Evolutionary conservation across 2,797 vertebrate genomes (phyloP), one percentile per base, ranked within the genome.

Genomic region (Nannoperca obscura): DNA sequence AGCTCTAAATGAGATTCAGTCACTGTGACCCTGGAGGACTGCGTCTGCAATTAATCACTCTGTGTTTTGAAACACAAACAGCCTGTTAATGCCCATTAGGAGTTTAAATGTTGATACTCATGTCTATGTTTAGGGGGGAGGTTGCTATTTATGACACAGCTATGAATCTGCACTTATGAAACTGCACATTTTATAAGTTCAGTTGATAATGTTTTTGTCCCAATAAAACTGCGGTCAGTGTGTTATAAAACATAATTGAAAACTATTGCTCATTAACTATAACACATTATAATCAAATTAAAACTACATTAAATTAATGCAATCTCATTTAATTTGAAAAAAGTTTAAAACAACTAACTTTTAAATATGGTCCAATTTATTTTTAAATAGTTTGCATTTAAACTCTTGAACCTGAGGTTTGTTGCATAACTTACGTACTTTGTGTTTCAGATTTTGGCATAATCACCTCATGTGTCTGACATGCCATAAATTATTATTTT

Each of bases 21-120:
- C 84, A 78, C 72, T 63, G 77, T 69, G 67, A 89, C 79, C 83
- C 72, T 2, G 2, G 47, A 65, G 63, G 71, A 70, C 62, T 5
- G 12, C 36, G 2, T 77, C 76, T 66, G 75, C 78, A 83, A 87
- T 90, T 88, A 87, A 91, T 88, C 84, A 78, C 72, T 84, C 66
- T 61, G 6, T 76, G 72, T 69, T 86, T 71, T 71, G 54, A 72
- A 84, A 84, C 68, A 72, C 72, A 86, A 83, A 83, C 74, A 70
- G 76, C 38, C 78, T 83, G 64, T 82, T 78, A 78, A 75, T 64
- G 68, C n/a, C 82, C 50, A 78, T 82, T 74, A 73, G 70, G 52
- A 61, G 77, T 53, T 75, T 59, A 62, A 34, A 75, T 71, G 49
- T 58, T 62, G 42, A 72, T 12, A 14, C 5, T 63, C 34, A 13